Percentiles rank a stretch among this genome's conserved stretches.
Conservation (phyloP, 1,140 invertebrate genomes). For the Drosophila nigrodunni region DNA sequence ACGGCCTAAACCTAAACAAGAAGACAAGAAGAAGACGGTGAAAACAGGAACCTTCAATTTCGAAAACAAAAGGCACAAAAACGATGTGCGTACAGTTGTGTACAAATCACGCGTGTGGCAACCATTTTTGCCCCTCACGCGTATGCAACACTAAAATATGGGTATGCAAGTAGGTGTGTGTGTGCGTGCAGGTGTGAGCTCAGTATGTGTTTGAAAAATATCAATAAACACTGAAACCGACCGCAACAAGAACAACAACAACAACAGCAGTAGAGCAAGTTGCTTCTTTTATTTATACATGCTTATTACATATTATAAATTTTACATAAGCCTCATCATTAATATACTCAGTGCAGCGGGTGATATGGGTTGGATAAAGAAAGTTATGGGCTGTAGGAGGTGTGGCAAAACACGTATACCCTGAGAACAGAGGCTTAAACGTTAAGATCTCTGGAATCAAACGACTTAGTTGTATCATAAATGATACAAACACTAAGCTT, state of each 20-base stretch:
- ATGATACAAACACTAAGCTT: too few relatives aligned
- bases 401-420: too few relatives aligned
- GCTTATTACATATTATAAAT: slow-evolving; percentile 63
- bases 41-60: slow-evolving; percentile 60
- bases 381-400: too few relatives aligned
- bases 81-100: slow-evolving; percentile 66
- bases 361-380: neutral
- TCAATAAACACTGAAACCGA: slow-evolving; percentile 58
- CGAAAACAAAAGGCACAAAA: slow-evolving; percentile 73
- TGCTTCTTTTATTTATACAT: slow-evolving; percentile 73
- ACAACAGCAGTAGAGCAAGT: neutral
- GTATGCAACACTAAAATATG: slow-evolving; percentile 43
- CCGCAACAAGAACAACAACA: neutral
- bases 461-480: too few relatives aligned
- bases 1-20: slow-evolving; percentile 33
- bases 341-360: slow-evolving; percentile 25
- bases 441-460: too few relatives aligned
- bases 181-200: slow-evolving; percentile 3
- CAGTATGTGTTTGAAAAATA: slow-evolving; percentile 60
- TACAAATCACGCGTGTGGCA: slow-evolving; percentile 5
- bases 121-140: slow-evolving; percentile 36
- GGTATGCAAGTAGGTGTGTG: neutral
- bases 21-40: too few relatives aligned
- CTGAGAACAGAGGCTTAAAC: too few relatives aligned
- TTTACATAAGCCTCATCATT: slow-evolving; percentile 69